Conservation (phyloP, 2,888 invertebrate genomes). For the Caenorhabditis becei region DNA sequence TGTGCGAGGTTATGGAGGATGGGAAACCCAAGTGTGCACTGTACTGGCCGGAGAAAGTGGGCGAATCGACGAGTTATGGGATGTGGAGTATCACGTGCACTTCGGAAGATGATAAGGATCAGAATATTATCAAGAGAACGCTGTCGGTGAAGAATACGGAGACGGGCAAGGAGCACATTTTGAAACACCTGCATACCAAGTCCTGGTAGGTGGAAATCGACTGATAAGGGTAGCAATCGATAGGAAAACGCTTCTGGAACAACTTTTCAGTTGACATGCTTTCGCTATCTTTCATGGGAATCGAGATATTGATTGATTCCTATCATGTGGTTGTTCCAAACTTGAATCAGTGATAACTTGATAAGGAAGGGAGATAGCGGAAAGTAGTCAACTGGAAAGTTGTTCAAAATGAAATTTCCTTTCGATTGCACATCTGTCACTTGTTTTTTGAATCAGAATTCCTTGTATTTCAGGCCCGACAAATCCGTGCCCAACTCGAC, state of each 20-base stretch:
- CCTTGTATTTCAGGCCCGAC: slow-evolving; percentile 47
- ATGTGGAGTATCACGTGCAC: slow-evolving; percentile 40
- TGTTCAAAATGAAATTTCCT: no score
- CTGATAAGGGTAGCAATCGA: background rate
- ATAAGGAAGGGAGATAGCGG: no score
- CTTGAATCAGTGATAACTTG: no score
- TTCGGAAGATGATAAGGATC: slow-evolving; percentile 45
- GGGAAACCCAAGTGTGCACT: slow-evolving; percentile 54
- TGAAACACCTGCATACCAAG: slow-evolving; percentile 55
- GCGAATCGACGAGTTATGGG: slow-evolving; percentile 24
- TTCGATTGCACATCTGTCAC: background rate
- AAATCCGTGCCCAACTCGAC: slow-evolving; percentile 52
- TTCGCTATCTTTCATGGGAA: no score
- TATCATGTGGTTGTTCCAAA: no score
- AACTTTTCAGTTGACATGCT: background rate
- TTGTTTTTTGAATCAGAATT: no score
- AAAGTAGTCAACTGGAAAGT: no score
- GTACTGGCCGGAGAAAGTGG: slow-evolving; percentile 59
- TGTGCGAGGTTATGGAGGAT: slow-evolving; percentile 58
- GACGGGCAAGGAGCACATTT: slow-evolving; percentile 36
- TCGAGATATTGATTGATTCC: no score
- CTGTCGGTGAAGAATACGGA: slow-evolving; percentile 34
- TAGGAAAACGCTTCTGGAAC: no score
- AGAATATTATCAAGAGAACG: slow-evolving; percentile 43
- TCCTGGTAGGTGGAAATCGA: slow-evolving; percentile 25